phyloP scores from a whole-genome alignment of 2,797 vertebrate species.

The Philypnodon macrostomus region DNA sequence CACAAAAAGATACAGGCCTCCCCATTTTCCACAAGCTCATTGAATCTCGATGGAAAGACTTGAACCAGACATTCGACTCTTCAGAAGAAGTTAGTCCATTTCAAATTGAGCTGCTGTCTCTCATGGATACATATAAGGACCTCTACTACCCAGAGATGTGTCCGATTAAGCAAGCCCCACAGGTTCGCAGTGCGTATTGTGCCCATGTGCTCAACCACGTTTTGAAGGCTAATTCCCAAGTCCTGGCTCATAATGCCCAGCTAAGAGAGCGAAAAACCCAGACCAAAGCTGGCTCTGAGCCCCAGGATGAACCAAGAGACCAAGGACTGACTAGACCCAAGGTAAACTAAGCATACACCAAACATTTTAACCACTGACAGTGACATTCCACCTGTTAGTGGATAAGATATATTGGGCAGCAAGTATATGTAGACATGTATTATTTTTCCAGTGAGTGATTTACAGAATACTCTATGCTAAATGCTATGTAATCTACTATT shows the following conservation, averaged over 20 bases:
- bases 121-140: conserved; percentile 91
- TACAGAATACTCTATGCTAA: too few relatives aligned
- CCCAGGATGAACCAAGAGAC: conserved; percentile 83
- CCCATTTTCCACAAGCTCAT: conserved; percentile 85
- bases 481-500: too few relatives aligned
- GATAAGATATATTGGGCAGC: too few relatives aligned
- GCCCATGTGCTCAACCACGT: conserved; percentile 90
- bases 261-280: conserved; percentile 66
- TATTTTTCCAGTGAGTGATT: too few relatives aligned
- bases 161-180: conserved; percentile 78
- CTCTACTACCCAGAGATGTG: conserved; percentile 85
- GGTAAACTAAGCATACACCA: too few relatives aligned
- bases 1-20: conserved; percentile 68
- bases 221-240: conserved; percentile 89
- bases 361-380: too few relatives aligned
- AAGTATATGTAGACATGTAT: too few relatives aligned
- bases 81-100: conserved; percentile 68
- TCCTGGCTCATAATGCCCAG: conserved; percentile 85
- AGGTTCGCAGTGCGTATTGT: conserved; percentile 85
- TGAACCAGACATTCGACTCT: conserved; percentile 70
- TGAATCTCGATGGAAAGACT: conserved; percentile 76
- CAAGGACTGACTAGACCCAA: conserved; percentile 95
- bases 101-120: conserved; percentile 86
- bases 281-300: conserved; percentile 60
- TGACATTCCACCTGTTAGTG: too few relatives aligned